These are phyloP conservation scores for Cosmia pyralina DNA, from an alignment of 2,888 invertebrate species.

Conservation along the genomic window DNA sequence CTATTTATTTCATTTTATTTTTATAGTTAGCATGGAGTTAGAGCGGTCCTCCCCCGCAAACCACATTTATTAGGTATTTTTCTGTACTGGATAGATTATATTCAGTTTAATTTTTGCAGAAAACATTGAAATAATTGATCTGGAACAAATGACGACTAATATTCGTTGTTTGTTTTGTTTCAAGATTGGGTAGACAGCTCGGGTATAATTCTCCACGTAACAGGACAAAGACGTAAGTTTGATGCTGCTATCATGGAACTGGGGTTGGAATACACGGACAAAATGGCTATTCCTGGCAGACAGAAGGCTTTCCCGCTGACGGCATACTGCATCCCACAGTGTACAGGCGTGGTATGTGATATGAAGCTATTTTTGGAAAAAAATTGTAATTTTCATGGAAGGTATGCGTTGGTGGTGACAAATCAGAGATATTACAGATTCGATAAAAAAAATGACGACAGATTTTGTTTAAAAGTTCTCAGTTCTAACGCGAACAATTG, in stretches of 20 bases:
- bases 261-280: conserved; percentile 98
- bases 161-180: conserved; percentile 28
- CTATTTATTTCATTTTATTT: no score
- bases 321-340: conserved; percentile 97
- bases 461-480: neutral
- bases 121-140: no score
- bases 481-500: neutral
- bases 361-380: neutral
- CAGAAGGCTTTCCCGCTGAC: conserved; percentile 94
- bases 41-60: no score
- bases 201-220: conserved; percentile 95
- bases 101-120: no score
- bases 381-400: neutral
- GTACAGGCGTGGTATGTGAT: conserved; percentile 94
- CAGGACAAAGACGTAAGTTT: conserved; percentile 93
- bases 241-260: conserved; percentile 99
- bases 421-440: no score
- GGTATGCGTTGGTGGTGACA: neutral
- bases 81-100: no score
- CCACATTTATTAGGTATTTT: no score
- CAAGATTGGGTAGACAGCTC: conserved; percentile 96
- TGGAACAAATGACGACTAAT: no score
- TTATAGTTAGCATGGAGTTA: no score
- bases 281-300: conserved; percentile 98
- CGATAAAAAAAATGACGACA: neutral